phyloP scores from a whole-genome alignment of 2,888 invertebrate species.

The Euplexia lucipara region DNA sequence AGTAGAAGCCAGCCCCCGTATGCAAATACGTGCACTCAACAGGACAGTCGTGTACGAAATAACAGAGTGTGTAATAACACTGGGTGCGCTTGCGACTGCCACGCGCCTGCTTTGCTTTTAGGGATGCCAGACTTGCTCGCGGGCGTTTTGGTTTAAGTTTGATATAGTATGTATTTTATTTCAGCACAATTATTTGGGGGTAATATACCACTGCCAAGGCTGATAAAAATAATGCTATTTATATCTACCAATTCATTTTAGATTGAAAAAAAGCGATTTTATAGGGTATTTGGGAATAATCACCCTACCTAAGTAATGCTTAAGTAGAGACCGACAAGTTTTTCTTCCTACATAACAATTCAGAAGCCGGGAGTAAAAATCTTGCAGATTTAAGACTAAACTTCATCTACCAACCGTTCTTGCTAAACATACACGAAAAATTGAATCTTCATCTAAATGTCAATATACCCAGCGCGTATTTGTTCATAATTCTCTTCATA shows the following conservation, averaged over 20 bases:
- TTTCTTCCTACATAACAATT: no score
- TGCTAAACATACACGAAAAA: slow-evolving; percentile 11
- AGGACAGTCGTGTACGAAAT: slow-evolving; percentile 57
- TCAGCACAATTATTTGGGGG: no score
- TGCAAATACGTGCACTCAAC: slow-evolving; percentile 51
- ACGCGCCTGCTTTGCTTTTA: slow-evolving; percentile 48
- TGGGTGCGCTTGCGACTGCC: slow-evolving; percentile 59
- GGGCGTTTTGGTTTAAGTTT: no score
- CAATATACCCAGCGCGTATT: slow-evolving; percentile 6
- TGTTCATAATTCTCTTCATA: slow-evolving; percentile 19
- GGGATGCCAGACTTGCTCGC: slow-evolving; percentile 27
- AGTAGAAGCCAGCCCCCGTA: slow-evolving; percentile 40
- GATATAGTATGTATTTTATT: no score
- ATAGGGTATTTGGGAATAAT: no score
- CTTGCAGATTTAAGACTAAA: background rate
- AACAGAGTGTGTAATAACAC: slow-evolving; percentile 62
- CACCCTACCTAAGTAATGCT: no score
- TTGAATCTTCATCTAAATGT: slow-evolving; percentile 22
- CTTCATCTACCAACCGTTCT: background rate
- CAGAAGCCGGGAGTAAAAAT: no score
- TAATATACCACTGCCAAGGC: no score
- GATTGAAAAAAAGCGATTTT: no score
- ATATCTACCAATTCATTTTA: no score
- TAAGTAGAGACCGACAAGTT: no score
- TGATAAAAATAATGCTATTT: no score